Evolutionary conservation across 2,113 vertebrate species (phyloP), one percentile per base, ranked within the genome.

Genomic region (Gorilla gorilla): DNA sequence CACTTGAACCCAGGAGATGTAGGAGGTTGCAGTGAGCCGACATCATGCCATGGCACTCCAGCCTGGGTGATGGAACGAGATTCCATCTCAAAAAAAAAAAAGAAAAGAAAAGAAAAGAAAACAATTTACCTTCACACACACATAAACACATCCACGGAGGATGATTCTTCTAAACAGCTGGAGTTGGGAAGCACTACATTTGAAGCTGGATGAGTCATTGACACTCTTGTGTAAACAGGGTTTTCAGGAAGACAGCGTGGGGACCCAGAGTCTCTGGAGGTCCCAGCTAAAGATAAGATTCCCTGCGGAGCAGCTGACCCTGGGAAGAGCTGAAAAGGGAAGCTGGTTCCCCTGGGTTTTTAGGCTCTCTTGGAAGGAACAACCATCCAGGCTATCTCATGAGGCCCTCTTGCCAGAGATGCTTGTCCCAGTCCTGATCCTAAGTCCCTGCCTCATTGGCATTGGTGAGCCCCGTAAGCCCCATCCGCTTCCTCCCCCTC

Each of bases 131-230:
- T n/a, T 72, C 76, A 45, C 50, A 38, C 68, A 16, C 50, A n/a
- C 38, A 18, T n/a, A 18, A 16, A 78, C 75, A 50, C 57, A 64
- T 27, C 14, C 22, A 20, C n/a, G 83, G 72, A 48, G 61, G 92
- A 35, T 79, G 85, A 95, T 72, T 87, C 72, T 80, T 72, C 75
- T 40, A 30, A 86, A 89, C 3, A 87, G 83, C 30, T 48, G 17
- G 93, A 57, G 32, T 45, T n/a, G 30, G 80, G 76, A 61, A 73
- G n/a, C 52, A 64, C 82, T 50, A 20, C 68, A 83, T 89, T 83
- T 79, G 66, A 90, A 93, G 38, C 40, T 76, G 25, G 38, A 4
- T 90, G 91, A 90, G 76, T 95, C 91, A 90, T 38, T 79, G 55
- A 66, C 80, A 86, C 59, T 76, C 90, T 18, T 66, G 52, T 50